Conservation (phyloP, 2,888 invertebrate species). For the Phyllotreta cruciferae region DNA sequence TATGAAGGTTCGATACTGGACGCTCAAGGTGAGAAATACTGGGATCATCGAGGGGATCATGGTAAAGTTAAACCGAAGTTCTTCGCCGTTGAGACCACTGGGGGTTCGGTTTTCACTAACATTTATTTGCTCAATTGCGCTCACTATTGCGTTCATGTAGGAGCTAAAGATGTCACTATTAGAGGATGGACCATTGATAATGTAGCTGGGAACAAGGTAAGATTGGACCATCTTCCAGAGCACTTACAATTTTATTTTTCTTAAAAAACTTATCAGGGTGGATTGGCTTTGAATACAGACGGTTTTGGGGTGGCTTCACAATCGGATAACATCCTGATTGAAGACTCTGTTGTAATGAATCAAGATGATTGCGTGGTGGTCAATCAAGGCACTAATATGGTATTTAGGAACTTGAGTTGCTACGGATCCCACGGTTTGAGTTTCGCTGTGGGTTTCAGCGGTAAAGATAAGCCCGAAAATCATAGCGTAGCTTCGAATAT, state of each 20-base stretch:
- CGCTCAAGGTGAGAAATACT: slow-evolving; percentile 39
- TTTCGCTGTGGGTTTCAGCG: slow-evolving; percentile 22
- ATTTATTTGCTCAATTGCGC: slow-evolving; percentile 42
- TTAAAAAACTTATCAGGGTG: no score
- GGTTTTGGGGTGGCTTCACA: slow-evolving; percentile 21
- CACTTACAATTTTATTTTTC: no score
- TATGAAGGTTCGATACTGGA: slow-evolving; percentile 17
- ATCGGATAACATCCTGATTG: slow-evolving; percentile 27
- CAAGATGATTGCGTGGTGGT: slow-evolving; percentile 34
- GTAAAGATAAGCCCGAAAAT: slow-evolving; percentile 4
- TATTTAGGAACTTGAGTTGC: slow-evolving; percentile 28
- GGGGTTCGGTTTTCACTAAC: slow-evolving; percentile 36
- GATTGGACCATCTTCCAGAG: neutral
- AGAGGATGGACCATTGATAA: slow-evolving; percentile 35
- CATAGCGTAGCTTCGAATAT: slow-evolving; percentile 22
- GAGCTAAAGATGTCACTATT: slow-evolving; percentile 36
- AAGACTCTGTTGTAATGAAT: slow-evolving; percentile 28
- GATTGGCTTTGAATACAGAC: slow-evolving; percentile 37
- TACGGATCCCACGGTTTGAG: slow-evolving; percentile 34
- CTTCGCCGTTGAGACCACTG: slow-evolving; percentile 37
- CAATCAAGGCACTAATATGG: slow-evolving; percentile 27
- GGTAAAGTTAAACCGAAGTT: slow-evolving; percentile 41
- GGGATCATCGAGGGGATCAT: slow-evolving; percentile 41
- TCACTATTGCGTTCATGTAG: slow-evolving; percentile 39
- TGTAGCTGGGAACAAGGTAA: slow-evolving; percentile 37